A percentile compares a stretch with the other conserved stretches of the same genome.
Evolutionary conservation across 2,113 vertebrate genomes (phyloP).

Genomic region (Coryphaenoides rupestris): DNA sequence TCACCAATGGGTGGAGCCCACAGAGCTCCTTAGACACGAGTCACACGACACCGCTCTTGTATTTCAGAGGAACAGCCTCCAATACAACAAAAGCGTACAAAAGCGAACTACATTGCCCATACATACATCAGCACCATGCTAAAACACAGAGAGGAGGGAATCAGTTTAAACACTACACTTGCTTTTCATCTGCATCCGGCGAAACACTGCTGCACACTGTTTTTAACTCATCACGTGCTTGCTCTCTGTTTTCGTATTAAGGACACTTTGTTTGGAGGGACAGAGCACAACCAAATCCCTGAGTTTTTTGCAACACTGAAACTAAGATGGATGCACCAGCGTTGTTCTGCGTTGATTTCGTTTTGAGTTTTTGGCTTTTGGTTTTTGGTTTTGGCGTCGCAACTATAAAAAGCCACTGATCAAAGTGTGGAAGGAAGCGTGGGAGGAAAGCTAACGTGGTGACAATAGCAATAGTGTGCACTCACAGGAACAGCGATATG

Average conservation of each 20-base stretch:
- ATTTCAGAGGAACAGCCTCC: background rate
- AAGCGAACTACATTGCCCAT: background rate
- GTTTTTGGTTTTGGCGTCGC: too few species aligned
- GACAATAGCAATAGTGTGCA: conserved; percentile 32
- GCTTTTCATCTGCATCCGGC: too few species aligned
- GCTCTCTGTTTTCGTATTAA: too few species aligned
- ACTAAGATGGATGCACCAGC: too few species aligned
- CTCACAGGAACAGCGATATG: conserved; percentile 61
- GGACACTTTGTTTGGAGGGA: too few species aligned
- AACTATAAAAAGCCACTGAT: conserved; percentile 11
- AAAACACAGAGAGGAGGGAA: background rate
- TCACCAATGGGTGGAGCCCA: conserved; percentile 60
- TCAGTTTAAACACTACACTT: too few species aligned
- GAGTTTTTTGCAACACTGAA: too few species aligned
- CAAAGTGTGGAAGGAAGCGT: conserved; percentile 27
- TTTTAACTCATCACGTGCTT: too few species aligned
- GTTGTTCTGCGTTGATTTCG: background rate
- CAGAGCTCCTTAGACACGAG: conserved; percentile 48
- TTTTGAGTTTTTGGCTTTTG: too few species aligned
- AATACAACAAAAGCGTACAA: background rate
- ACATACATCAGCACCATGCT: background rate
- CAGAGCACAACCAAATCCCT: too few species aligned
- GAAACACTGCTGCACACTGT: too few species aligned
- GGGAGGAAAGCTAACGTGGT: conserved; percentile 21
- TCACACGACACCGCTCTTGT: background rate